These are phyloP conservation scores for Noctua fimbriata DNA, from an alignment of 2,888 invertebrate species.

Conservation along the genomic window DNA sequence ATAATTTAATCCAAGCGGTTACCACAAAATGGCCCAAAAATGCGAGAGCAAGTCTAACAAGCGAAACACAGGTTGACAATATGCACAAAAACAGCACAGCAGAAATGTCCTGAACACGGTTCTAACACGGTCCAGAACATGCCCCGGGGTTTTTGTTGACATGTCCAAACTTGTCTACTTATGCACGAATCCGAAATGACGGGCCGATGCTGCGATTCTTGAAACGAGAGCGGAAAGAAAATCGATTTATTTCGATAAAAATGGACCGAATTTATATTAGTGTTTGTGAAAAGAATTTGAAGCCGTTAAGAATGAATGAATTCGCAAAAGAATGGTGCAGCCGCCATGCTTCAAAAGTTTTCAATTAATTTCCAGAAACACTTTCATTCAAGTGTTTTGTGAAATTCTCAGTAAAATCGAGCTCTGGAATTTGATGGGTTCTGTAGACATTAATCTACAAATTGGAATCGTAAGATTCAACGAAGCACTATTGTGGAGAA, in stretches of 20 bases:
- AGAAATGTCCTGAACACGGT: conserved; percentile 70
- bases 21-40: conserved; percentile 67
- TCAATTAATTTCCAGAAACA: conserved; percentile 24
- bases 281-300: conserved; percentile 44
- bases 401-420: conserved; percentile 16
- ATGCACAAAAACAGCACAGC: conserved; percentile 65
- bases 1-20: conserved; percentile 64
- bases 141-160: conserved; percentile 74
- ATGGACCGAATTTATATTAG: conserved; percentile 42
- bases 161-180: conserved; percentile 78
- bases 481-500: conserved; percentile 11
- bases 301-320: conserved; percentile 40
- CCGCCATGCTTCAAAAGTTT: conserved; percentile 17
- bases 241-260: conserved; percentile 57
- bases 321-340: conserved; percentile 28
- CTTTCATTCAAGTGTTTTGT: conserved; percentile 19
- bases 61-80: conserved; percentile 71
- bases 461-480: conserved; percentile 3
- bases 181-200: conserved; percentile 78
- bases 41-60: conserved; percentile 63
- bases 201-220: conserved; percentile 68
- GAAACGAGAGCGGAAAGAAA: conserved; percentile 60
- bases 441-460: conserved; percentile 8
- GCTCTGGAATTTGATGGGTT: conserved; percentile 4
- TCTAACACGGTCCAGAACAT: conserved; percentile 74